Percentiles rank a stretch among this genome's conserved stretches.
Conservation (phyloP, 2,113 vertebrate genomes). For the Piaya cayana region DNA sequence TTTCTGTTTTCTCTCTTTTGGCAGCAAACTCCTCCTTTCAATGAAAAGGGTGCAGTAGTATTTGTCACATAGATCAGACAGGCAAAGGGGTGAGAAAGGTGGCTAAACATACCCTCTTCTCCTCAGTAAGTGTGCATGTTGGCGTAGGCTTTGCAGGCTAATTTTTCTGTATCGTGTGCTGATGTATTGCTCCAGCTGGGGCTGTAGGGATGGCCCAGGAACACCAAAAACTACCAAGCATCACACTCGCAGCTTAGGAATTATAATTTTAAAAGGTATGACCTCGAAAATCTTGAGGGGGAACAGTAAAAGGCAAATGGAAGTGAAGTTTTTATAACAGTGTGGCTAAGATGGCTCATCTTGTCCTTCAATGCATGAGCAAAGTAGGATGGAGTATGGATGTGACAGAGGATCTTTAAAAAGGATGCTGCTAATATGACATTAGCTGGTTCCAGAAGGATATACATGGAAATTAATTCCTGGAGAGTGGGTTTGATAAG, state of each 20-base stretch:
- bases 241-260: fast-evolving
- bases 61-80: not conserved
- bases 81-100: not conserved
- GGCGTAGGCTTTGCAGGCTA: not conserved
- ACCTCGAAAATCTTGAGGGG: not conserved
- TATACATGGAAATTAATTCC: not conserved
- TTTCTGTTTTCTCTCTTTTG: not conserved
- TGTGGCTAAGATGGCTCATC: not conserved
- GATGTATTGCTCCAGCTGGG: not conserved
- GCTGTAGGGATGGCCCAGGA: not conserved
- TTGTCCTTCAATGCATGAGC: not conserved
- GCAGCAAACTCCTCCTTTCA: not conserved
- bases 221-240: not conserved
- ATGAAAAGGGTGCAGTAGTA: not conserved
- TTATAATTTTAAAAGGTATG: not conserved
- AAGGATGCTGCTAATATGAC: not conserved
- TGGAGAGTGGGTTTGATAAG: not conserved
- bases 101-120: not conserved
- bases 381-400: conserved; percentile 2
- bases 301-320: not conserved
- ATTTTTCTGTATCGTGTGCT: not conserved
- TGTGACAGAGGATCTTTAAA: not conserved
- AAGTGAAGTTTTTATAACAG: not conserved
- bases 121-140: not conserved
- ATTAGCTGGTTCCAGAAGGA: not conserved